A percentile compares a stretch with the other conserved stretches of the same genome.
Evolutionary conservation across 2,113 vertebrate genomes (phyloP).

Genomic region (Empidonax alnorum): DNA sequence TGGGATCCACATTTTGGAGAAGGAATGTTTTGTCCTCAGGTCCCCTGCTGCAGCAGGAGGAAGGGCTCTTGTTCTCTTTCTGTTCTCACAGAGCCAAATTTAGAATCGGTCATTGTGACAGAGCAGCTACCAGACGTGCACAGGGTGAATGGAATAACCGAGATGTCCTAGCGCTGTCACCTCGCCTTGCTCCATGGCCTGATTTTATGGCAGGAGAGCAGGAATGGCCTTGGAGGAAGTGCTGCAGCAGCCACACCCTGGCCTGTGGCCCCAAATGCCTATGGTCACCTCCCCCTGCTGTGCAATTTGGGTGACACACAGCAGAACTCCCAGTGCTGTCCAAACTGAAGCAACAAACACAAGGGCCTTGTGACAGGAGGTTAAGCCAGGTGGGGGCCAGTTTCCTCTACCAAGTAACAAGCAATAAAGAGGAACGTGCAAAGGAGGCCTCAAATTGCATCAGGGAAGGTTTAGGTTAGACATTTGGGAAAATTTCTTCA

Average conservation of each 20-base stretch:
- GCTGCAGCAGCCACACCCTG: not conserved
- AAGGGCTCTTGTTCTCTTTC: not conserved
- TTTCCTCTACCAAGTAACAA: not conserved
- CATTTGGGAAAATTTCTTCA: not conserved
- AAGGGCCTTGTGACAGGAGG: not conserved
- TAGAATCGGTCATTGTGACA: not conserved
- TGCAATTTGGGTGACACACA: fast-evolving
- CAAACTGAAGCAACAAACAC: not conserved
- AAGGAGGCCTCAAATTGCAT: not conserved
- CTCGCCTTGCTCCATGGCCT: not conserved
- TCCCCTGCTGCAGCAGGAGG: not conserved
- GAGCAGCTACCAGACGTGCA: not conserved
- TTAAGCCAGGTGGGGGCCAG: not conserved
- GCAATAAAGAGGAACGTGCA: not conserved
- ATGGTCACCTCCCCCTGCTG: fast-evolving
- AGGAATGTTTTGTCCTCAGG: not conserved
- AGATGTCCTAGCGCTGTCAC: not conserved
- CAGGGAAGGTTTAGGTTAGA: not conserved
- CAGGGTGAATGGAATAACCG: not conserved
- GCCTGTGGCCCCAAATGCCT: not conserved
- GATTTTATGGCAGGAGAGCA: not conserved
- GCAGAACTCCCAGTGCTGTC: not conserved
- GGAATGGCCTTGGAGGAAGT: not conserved
- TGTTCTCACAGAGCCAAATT: not conserved
- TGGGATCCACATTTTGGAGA: not conserved